Percentiles rank a stretch among this genome's conserved stretches.
phyloP scores from a whole-genome alignment of 1,140 invertebrate genomes.

The Onthophagus taurus region DNA sequence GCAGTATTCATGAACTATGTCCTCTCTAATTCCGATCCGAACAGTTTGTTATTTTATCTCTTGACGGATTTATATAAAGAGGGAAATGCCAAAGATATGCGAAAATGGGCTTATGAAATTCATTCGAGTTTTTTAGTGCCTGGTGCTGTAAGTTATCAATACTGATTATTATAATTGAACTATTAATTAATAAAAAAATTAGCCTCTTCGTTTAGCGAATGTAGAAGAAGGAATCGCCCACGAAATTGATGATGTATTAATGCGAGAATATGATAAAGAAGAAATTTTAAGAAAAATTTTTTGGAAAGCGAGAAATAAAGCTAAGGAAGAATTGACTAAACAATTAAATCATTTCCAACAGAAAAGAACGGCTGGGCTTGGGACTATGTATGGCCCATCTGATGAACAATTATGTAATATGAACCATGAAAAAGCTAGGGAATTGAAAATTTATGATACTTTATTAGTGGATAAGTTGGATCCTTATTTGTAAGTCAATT shows the following conservation, averaged over 20 bases:
- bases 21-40: conserved; percentile 75
- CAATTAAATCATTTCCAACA: conserved; percentile 84
- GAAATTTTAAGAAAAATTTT: conserved; percentile 83
- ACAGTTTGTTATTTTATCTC: conserved; percentile 78
- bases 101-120: conserved; percentile 96
- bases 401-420: conserved; percentile 72
- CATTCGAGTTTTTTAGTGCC: conserved; percentile 93
- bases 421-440: conserved; percentile 72
- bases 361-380: conserved; percentile 82
- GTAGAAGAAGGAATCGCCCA: conserved; percentile 79
- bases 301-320: conserved; percentile 71
- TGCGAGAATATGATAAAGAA: conserved; percentile 75
- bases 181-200: no score
- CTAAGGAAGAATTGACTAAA: conserved; percentile 77
- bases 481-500: conserved; percentile 50
- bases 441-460: conserved; percentile 60
- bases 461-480: conserved; percentile 65
- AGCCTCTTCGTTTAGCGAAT: conserved; percentile 74
- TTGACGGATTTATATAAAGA: conserved; percentile 78
- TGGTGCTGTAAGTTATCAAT: conserved; percentile 60
- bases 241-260: conserved; percentile 78
- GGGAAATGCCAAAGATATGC: conserved; percentile 78
- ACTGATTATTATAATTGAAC: no score
- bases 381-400: conserved; percentile 80
- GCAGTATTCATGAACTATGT: conserved; percentile 86